Conservation (phyloP, 1,140 invertebrate species). For the Samia ricini region DNA sequence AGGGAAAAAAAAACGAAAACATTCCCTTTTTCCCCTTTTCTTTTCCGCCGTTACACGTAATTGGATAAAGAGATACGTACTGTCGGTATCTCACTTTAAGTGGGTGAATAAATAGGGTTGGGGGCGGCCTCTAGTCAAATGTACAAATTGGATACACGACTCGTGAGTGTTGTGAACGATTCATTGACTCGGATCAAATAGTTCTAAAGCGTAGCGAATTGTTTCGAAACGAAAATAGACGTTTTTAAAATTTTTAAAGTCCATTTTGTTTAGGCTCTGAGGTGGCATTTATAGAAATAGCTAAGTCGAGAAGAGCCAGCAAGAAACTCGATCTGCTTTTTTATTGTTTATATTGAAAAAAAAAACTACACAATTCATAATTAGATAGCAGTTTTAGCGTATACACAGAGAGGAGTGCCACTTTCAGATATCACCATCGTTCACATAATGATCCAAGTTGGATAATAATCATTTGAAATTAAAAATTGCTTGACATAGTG, state of each 20-base stretch:
- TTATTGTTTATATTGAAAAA: neutral
- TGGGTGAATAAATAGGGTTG: conserved; percentile 14
- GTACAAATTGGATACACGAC: conserved; percentile 7
- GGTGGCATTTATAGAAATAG: too few relatives aligned
- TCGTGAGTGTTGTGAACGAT: neutral
- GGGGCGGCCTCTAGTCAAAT: neutral
- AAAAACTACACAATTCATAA: neutral
- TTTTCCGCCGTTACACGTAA: conserved; percentile 8
- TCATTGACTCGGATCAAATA: neutral
- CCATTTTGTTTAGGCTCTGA: neutral
- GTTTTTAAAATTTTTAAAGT: too few relatives aligned
- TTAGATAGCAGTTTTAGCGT: neutral
- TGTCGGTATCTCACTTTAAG: conserved; percentile 10
- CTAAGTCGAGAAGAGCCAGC: too few relatives aligned
- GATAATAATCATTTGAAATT: too few relatives aligned
- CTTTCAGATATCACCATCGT: too few relatives aligned
- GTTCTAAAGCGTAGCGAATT: too few relatives aligned
- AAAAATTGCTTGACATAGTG: too few relatives aligned
- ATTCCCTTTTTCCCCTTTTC: conserved; percentile 2
- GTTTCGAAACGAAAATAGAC: neutral
- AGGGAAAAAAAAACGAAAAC: too few relatives aligned
- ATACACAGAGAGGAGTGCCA: too few relatives aligned
- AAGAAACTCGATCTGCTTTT: neutral
- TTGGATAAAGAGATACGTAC: conserved; percentile 15
- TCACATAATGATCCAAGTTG: too few relatives aligned